phyloP scores from a whole-genome alignment of 1,140 invertebrate species.

The Hypsibius dujardini region DNA sequence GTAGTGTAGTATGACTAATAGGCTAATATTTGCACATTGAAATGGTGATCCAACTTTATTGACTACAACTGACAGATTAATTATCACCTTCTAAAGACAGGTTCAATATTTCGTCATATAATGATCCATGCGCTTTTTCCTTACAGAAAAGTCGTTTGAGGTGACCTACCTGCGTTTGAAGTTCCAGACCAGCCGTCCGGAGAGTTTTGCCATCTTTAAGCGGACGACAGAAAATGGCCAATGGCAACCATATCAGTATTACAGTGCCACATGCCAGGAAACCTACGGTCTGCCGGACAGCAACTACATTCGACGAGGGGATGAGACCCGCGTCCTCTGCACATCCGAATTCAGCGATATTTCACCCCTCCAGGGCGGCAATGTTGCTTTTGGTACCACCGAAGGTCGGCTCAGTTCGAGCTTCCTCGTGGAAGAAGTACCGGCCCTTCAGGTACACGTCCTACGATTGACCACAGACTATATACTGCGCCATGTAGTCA shows the following conservation, averaged over 20 bases:
- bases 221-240: constrained; percentile 49
- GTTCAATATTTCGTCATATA: too few species aligned
- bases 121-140: constrained; percentile 20
- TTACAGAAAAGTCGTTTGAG: constrained; percentile 83
- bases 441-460: constrained; percentile 56
- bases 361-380: constrained; percentile 80
- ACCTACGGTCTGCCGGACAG: constrained; percentile 64
- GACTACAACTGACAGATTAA: too few species aligned
- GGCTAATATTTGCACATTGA: too few species aligned
- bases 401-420: constrained; percentile 73
- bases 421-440: constrained; percentile 56
- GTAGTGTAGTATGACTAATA: too few species aligned
- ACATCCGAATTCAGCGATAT: constrained; percentile 93
- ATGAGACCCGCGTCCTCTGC: constrained; percentile 73
- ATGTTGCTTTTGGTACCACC: constrained; percentile 82
- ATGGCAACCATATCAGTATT: constrained; percentile 93
- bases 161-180: constrained; percentile 84
- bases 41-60: too few species aligned
- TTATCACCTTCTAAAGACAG: too few species aligned
- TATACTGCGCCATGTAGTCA: constrained; percentile 7
- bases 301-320: constrained; percentile 45
- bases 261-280: constrained; percentile 71
- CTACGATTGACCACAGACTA: constrained; percentile 15
- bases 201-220: constrained; percentile 92
- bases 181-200: constrained; percentile 82